phyloP scores from a whole-genome alignment of 2,797 vertebrate species.

The Synanceia verrucosa region DNA sequence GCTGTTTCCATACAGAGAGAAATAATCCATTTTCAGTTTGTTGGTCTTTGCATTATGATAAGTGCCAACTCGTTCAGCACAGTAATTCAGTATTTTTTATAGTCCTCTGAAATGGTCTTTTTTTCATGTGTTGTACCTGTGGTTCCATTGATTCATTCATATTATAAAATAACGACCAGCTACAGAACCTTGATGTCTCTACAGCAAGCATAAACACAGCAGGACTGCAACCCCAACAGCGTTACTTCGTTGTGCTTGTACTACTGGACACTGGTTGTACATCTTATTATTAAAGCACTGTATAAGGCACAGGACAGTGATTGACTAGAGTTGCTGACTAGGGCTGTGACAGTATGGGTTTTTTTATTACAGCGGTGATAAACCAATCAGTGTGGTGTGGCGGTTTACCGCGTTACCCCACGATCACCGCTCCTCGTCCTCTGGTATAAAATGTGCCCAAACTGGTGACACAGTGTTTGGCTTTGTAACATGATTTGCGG shows the following conservation, averaged over 20 bases:
- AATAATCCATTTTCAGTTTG: neutral
- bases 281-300: too few species aligned
- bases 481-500: too few species aligned
- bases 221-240: neutral
- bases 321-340: neutral
- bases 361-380: too few species aligned
- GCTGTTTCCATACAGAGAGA: neutral
- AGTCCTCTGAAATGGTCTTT: neutral
- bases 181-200: neutral
- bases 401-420: too few species aligned
- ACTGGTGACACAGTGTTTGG: too few species aligned
- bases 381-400: too few species aligned
- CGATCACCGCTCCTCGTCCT: too few species aligned
- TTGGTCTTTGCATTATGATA: neutral
- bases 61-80: neutral
- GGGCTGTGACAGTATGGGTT: too few species aligned
- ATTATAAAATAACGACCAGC: too few species aligned
- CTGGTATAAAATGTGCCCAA: too few species aligned
- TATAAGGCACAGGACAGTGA: neutral
- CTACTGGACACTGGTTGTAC: neutral
- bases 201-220: neutral
- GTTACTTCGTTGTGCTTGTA: neutral
- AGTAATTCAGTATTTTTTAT: neutral
- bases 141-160: too few species aligned
- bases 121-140: neutral